phyloP scores from a whole-genome alignment of 2,797 vertebrate species.

The Cirrhinus molitorella region DNA sequence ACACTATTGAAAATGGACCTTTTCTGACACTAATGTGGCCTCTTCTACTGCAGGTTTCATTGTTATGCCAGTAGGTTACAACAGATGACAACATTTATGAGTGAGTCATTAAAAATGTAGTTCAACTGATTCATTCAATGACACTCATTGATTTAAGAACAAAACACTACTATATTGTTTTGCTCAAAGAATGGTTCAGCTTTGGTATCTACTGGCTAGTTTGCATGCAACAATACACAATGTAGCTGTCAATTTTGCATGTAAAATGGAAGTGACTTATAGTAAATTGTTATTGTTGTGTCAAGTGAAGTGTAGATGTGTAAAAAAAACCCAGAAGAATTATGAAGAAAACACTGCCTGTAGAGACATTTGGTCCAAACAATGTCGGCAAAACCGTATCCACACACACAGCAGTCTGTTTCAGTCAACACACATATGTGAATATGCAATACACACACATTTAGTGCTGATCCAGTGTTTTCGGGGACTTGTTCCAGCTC shows the following conservation, averaged over 20 bases:
- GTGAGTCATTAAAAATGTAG: too few relatives aligned
- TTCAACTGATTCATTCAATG: not conserved
- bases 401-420: conserved; percentile 10
- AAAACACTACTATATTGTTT: not conserved
- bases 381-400: not conserved
- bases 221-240: not conserved
- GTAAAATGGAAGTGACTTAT: not conserved
- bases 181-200: not conserved
- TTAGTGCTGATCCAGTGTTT: conserved; percentile 33
- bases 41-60: too few relatives aligned
- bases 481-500: conserved; percentile 57
- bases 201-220: not conserved
- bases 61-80: too few relatives aligned
- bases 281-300: not conserved
- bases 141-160: not conserved
- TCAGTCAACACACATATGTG: conserved; percentile 18
- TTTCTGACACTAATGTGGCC: too few relatives aligned
- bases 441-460: conserved; percentile 39
- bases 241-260: not conserved
- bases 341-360: conserved; percentile 13
- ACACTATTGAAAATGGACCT: too few relatives aligned
- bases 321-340: not conserved
- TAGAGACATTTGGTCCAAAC: not conserved
- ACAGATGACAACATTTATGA: too few relatives aligned
- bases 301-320: not conserved